Percentiles rank a stretch among this genome's conserved stretches.
Conservation (phyloP, 2,888 invertebrate genomes). For the Xestoiulus laeticollis region DNA sequence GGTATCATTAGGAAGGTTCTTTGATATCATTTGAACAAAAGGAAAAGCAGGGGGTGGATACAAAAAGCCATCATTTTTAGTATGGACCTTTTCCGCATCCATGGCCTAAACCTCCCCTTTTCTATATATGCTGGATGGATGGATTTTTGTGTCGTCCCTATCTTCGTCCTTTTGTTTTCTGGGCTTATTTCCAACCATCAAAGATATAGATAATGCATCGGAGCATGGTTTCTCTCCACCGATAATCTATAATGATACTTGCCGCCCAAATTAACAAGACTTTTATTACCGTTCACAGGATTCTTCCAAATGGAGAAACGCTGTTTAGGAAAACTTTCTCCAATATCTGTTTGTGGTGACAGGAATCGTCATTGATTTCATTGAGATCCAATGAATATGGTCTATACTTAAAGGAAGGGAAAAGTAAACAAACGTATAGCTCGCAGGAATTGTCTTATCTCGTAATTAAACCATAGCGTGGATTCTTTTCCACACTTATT, state of each 20-base stretch:
- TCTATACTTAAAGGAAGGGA: not conserved
- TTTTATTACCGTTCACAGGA: conserved; percentile 28
- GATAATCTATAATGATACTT: conserved; percentile 37
- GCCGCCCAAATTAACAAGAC: conserved; percentile 34
- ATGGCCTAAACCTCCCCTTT: not conserved
- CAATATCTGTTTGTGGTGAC: not conserved
- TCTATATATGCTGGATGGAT: not conserved
- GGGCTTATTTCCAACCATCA: conserved; percentile 27
- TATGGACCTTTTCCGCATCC: not conserved
- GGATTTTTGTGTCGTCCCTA: not conserved
- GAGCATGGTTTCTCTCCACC: not conserved
- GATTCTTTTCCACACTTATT: not conserved
- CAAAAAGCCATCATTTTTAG: conserved; percentile 37
- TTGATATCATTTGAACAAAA: not conserved
- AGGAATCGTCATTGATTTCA: not conserved
- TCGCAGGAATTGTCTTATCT: not conserved
- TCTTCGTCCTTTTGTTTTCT: conserved; percentile 27
- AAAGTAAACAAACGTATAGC: not conserved
- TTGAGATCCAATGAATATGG: not conserved
- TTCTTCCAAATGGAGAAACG: conserved; percentile 33
- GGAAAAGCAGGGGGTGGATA: conserved; percentile 6
- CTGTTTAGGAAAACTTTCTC: conserved; percentile 17
- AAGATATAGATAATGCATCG: conserved; percentile 27
- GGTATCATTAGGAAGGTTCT: conserved; percentile 18
- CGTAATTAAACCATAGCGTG: not conserved